These are phyloP conservation scores for Girardinichthys multiradiatus DNA, from an alignment of 2,113 vertebrate species.

Conservation along the genomic window DNA sequence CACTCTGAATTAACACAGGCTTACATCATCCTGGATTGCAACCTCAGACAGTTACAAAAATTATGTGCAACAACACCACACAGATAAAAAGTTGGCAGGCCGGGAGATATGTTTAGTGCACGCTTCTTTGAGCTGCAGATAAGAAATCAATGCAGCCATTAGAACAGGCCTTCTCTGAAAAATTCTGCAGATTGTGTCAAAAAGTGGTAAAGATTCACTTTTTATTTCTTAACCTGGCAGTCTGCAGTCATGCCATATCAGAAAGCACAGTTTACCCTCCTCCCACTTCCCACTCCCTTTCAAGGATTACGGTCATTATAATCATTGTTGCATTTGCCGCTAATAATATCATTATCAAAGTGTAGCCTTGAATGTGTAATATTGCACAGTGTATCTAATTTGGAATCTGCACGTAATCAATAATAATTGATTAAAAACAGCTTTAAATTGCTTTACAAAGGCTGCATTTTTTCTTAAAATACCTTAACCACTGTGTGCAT, in stretches of 20 bases:
- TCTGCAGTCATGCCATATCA: conserved; percentile 19
- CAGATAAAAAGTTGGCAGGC: conserved; percentile 56
- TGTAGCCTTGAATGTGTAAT: conserved; percentile 52
- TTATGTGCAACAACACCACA: conserved; percentile 74
- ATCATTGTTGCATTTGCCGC: conserved; percentile 50
- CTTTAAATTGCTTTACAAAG: conserved; percentile 32
- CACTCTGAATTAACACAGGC: conserved; percentile 78
- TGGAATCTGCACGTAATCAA: conserved; percentile 55
- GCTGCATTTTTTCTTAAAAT: conserved; percentile 36
- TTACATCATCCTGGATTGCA: conserved; percentile 77
- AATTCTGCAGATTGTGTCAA: conserved; percentile 11
- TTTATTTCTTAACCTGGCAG: conserved; percentile 20
- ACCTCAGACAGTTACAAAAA: conserved; percentile 74
- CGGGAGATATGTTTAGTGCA: conserved; percentile 15
- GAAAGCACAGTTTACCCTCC: conserved; percentile 7
- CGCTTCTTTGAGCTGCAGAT: conserved; percentile 31
- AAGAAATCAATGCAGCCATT: conserved; percentile 46
- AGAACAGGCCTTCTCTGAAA: conserved; percentile 25
- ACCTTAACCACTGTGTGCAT: conserved; percentile 10
- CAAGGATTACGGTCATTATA: conserved; percentile 61
- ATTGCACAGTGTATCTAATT: conserved; percentile 35
- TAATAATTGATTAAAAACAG: conserved; percentile 52
- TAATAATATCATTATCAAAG: conserved; percentile 60
- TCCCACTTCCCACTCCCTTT: conserved; percentile 27
- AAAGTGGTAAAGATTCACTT: conserved; percentile 9